Percentiles rank a stretch among this genome's conserved stretches.
phyloP scores from a whole-genome alignment of 2,113 vertebrate genomes.

The Nerophis ophidion region DNA sequence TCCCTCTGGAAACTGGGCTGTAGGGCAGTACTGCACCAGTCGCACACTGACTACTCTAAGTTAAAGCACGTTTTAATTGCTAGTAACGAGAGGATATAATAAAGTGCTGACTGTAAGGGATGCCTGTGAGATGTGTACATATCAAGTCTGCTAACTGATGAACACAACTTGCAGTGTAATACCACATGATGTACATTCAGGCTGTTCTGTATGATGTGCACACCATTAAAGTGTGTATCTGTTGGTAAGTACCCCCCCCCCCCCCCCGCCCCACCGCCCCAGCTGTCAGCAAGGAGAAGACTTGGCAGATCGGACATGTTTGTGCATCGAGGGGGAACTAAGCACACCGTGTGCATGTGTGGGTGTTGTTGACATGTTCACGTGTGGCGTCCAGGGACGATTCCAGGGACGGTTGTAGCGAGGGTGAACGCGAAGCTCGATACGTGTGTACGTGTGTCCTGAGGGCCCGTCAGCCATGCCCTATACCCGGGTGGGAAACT shows the following conservation, averaged over 20 bases:
- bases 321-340: constrained; percentile 8
- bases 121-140: too few relatives aligned
- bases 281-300: constrained; percentile 27
- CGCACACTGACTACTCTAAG: too few relatives aligned
- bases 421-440: not conserved
- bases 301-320: constrained; percentile 34
- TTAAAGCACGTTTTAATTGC: too few relatives aligned
- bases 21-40: too few relatives aligned
- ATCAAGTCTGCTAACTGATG: too few relatives aligned
- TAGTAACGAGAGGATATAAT: too few relatives aligned
- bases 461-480: constrained; percentile 28
- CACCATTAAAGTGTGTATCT: not conserved
- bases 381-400: not conserved
- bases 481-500: constrained; percentile 42
- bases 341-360: constrained; percentile 17
- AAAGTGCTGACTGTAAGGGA: too few relatives aligned
- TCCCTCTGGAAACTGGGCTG: too few relatives aligned
- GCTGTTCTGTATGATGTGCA: too few relatives aligned
- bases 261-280: not conserved
- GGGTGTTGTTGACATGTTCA: constrained; percentile 11
- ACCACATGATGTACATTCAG: too few relatives aligned
- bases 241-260: not conserved
- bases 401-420: not conserved
- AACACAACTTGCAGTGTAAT: too few relatives aligned
- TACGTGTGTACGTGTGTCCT: constrained; percentile 17